Base-by-base conservation (phyloP, 2,113 vertebrate genomes). In the Toxostoma redivivum region DNA sequence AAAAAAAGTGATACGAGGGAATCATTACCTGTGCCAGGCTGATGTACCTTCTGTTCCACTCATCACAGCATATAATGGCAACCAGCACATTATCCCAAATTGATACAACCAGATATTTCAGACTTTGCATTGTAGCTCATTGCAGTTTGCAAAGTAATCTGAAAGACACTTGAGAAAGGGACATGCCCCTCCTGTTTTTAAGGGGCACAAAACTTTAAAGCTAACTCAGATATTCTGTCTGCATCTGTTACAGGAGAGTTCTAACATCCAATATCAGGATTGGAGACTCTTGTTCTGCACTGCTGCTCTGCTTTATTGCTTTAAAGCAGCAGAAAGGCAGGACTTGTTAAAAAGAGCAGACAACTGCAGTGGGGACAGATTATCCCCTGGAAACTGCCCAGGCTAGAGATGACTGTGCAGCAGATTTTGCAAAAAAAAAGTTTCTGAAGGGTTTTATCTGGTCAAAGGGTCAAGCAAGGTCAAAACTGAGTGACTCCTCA, bases 1-100 rank as follows among this genome's bases (percentile, higher is more conserved):
- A 90, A 94, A 94, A 94, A 94, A 95, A 76, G 72, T 62, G 86
- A 91, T 94, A 95, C 19, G 70, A 94, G 86, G 78, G 69, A 94
- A 73, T 82, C 84, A 86, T 97, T 97, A 96, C 95, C 83, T 86
- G 18, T 78, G 66, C 58, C 85, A 92, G 79, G 84, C 51, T 86
- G 77, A 81, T 73, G 54, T 61, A 94, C 90, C 51, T 90, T 90
- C 74, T 21, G 30, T 88, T 92, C 66, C 53, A 65, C 71, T 97
- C 57, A 71, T 45, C 73, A 60, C 35, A 88, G 62, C 65, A 84
- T 90, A 93, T 96, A 97, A 95, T 44, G 77, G 66, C 21, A 28
- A 86, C 42, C 57, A 90, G 88, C 28, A 28, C 71, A 84, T 96
- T 92, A 92, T 35, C 37, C 50, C 76, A 53, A 67, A 86, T 62